Percentiles rank a stretch among this genome's conserved stretches.
Evolutionary conservation across 1,140 invertebrate genomes (phyloP).

Genomic region (Monomorium pharaonis): DNA sequence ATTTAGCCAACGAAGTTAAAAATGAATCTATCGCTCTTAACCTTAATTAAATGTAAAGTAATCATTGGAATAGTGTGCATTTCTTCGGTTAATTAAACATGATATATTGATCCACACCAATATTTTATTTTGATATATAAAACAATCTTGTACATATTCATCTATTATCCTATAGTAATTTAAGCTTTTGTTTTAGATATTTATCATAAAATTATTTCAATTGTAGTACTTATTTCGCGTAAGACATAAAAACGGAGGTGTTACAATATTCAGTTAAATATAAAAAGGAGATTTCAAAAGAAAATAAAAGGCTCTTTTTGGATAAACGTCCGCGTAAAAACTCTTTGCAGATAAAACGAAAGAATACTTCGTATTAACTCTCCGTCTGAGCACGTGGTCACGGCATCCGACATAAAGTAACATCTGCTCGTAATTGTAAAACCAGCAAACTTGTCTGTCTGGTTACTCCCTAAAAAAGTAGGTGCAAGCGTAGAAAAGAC

Average conservation of each 20-base stretch:
- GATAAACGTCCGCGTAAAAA: not conserved
- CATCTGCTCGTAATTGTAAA: too few relatives aligned
- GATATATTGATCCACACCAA: not conserved
- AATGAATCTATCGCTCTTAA: not conserved
- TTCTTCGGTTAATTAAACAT: not conserved
- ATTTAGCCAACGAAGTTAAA: not conserved
- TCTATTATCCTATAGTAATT: not conserved
- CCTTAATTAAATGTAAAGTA: slow-evolving; percentile 3
- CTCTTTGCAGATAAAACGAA: not conserved
- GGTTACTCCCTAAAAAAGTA: too few relatives aligned
- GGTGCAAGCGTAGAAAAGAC: too few relatives aligned
- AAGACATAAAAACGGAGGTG: not conserved
- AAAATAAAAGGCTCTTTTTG: not conserved
- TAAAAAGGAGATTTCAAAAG: not conserved
- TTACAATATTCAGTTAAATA: not conserved
- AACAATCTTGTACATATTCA: not conserved
- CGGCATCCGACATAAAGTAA: too few relatives aligned
- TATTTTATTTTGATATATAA: not conserved
- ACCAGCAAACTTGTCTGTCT: too few relatives aligned
- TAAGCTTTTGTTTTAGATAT: not conserved
- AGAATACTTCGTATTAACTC: not conserved
- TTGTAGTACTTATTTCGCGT: not conserved
- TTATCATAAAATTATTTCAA: not conserved
- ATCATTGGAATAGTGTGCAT: not conserved
- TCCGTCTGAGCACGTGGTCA: too few relatives aligned